Conservation (phyloP, 2,113 vertebrate genomes). For the Chlamydotis undulata region DNA sequence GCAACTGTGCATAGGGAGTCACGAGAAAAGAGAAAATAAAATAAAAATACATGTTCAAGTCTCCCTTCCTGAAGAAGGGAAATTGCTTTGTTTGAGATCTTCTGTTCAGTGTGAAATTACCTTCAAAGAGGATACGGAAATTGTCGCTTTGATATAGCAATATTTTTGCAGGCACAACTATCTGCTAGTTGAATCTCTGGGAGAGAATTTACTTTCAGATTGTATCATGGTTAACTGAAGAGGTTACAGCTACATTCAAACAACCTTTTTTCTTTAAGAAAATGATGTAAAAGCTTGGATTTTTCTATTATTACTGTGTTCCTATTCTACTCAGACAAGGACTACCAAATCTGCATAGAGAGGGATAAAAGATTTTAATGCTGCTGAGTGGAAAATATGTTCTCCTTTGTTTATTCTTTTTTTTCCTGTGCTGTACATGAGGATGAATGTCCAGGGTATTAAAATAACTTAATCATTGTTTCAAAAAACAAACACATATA, state of each 20-base stretch:
- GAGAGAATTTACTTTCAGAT: background rate
- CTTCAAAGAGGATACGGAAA: background rate
- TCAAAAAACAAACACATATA: conserved; percentile 54
- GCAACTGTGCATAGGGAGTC: background rate
- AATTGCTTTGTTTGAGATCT: background rate
- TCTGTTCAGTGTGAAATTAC: background rate
- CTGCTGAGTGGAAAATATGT: conserved; percentile 48
- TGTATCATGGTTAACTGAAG: background rate
- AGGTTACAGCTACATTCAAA: background rate
- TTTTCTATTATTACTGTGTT: background rate
- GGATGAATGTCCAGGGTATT: conserved; percentile 51
- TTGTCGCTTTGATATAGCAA: background rate
- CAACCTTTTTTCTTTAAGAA: too few species aligned
- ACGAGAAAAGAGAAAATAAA: background rate
- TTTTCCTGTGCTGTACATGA: conserved; percentile 44
- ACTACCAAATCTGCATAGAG: background rate
- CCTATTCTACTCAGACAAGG: background rate
- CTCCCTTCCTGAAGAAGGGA: background rate
- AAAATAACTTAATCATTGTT: conserved; percentile 69
- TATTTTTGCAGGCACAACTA: background rate
- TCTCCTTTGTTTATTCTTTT: conserved; percentile 49
- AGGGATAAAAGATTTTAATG: background rate
- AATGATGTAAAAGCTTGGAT: background rate
- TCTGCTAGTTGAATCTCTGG: background rate
- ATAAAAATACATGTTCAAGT: background rate